Base-by-base conservation (phyloP, 1,140 invertebrate genomes). In the Pogonomyrmex barbatus region DNA sequence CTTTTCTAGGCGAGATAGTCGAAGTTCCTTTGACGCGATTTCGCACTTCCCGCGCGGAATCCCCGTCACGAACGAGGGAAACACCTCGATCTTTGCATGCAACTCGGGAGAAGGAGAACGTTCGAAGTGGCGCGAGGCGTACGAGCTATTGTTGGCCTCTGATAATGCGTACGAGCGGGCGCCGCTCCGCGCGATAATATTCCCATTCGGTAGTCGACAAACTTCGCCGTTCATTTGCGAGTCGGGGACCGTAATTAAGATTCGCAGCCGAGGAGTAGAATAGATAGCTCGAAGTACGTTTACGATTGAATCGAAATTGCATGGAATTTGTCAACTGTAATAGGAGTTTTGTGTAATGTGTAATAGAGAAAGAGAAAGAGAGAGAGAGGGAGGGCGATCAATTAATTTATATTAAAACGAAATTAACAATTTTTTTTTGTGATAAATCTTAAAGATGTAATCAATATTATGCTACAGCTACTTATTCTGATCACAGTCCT, bases 1-100 rank as follows among this genome's bases (percentile, higher is more conserved):
- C 87, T 85, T 89, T 82, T 63, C 87, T 17, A 42, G 6, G 30
- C 76, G 60, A 79, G 87, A 89, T 58, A 81, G 75, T 79, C 79
- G 30, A 14, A 58, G 24, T 60, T 81, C 68, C 67, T 86, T 88
- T 56, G 75, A 89, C 79, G 76, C 62, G 87, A 86, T 86, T 81
- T 81, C 47, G 87, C 76, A 52, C 50, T 81, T 50, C 50, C 17
- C 17, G 60, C 62, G 58, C 45, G 71, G 36, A 36, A 62, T 52
- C 9, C 56, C 30, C 79, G 33, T 33, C 50, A 36, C 68, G 47
- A 65, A 88, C 73, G 45, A 67, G 54, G 45, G n/a, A n/a, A 78
- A 33, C 4, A 14, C 8, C 60, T 42, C 33, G 50, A 30, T 52
- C 68, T 86, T 89, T 73, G 68, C 39, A 54, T 70, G 60, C 45